Percentiles rank a stretch among this genome's conserved stretches.
phyloP scores from a whole-genome alignment of 2,797 vertebrate species.

The Lerista edwardsae region DNA sequence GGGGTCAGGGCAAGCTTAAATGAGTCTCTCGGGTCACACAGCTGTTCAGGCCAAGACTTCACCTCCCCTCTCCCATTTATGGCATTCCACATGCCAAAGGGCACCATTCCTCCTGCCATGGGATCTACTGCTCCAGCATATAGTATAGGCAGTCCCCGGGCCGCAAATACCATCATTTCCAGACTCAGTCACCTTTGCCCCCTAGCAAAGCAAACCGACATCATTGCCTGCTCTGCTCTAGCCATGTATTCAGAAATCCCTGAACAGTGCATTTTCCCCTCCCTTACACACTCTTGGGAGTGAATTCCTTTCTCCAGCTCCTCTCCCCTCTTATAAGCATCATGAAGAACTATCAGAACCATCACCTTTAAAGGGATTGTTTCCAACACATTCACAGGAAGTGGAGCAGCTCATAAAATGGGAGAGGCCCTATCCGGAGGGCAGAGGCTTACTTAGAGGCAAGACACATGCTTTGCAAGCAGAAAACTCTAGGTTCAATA shows the following conservation, averaged over 20 bases:
- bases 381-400: neutral
- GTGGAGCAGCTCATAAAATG: too few species aligned
- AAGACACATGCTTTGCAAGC: neutral
- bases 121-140: neutral
- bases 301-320: neutral
- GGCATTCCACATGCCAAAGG: conserved; percentile 1
- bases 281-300: neutral
- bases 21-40: neutral
- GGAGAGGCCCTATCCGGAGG: neutral
- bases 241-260: neutral
- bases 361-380: neutral
- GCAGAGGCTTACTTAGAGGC: neutral
- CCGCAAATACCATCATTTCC: neutral
- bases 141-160: neutral
- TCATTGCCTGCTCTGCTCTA: neutral
- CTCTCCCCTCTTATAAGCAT: neutral
- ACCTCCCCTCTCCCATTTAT: neutral
- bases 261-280: neutral
- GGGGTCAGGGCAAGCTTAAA: conserved; percentile 24
- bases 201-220: neutral
- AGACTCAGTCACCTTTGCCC: conserved; percentile 9
- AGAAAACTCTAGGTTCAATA: neutral
- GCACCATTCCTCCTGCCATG: conserved; percentile 22
- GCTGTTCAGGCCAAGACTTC: neutral
- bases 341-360: neutral